phyloP scores from a whole-genome alignment of 2,113 vertebrate genomes.

The Cygnus buccinator region DNA sequence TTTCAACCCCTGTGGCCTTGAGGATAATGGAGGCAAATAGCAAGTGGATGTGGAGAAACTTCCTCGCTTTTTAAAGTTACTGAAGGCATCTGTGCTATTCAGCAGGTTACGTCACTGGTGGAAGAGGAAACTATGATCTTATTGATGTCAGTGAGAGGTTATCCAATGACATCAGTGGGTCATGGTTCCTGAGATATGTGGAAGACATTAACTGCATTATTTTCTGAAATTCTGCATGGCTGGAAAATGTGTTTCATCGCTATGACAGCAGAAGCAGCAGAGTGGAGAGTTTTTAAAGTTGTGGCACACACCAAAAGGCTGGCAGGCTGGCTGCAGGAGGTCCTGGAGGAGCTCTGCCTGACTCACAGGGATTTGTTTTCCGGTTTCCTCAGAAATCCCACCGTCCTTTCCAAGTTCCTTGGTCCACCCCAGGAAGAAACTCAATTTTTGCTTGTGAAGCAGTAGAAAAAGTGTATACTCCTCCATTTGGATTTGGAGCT shows the following conservation, averaged over 20 bases:
- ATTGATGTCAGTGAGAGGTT: neutral
- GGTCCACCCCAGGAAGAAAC: neutral
- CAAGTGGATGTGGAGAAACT: neutral
- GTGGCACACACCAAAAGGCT: fast-evolving
- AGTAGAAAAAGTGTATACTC: neutral
- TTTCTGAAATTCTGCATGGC: neutral
- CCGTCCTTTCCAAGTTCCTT: neutral
- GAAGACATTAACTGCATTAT: neutral
- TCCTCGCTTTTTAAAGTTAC: neutral
- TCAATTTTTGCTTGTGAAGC: neutral
- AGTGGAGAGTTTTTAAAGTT: neutral
- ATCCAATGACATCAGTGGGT: neutral
- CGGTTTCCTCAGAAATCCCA: neutral
- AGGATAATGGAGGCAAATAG: neutral
- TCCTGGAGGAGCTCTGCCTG: neutral
- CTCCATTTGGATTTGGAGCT: neutral
- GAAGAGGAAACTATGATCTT: neutral
- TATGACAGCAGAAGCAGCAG: neutral
- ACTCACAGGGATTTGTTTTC: neutral
- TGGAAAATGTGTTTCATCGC: neutral
- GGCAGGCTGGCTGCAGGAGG: neutral
- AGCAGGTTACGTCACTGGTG: neutral
- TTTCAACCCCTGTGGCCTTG: neutral
- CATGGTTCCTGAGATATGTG: neutral
- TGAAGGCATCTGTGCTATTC: neutral